Conservation (phyloP, 2,113 vertebrate genomes). For the Pseudorasbora parva region DNA sequence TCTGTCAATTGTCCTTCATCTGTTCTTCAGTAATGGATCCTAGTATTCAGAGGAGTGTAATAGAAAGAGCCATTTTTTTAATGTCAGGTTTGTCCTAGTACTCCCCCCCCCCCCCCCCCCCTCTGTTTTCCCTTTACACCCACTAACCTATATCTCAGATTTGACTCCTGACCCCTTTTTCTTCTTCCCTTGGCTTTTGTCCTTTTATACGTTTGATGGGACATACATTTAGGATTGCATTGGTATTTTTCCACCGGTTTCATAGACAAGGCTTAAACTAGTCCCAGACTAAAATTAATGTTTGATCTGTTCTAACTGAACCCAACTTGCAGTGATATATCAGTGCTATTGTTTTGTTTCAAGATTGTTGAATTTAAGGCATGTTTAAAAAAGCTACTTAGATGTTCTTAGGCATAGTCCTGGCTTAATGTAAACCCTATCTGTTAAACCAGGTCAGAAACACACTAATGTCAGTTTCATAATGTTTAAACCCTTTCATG, state of each 20-base stretch:
- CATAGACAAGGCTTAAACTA: too few species aligned
- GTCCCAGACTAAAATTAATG: too few species aligned
- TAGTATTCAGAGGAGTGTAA: neutral
- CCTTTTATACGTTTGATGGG: neutral
- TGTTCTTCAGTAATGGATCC: conserved; percentile 40
- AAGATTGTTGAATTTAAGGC: too few species aligned
- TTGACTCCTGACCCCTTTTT: conserved; percentile 1
- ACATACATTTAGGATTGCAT: conserved; percentile 4
- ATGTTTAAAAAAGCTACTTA: too few species aligned
- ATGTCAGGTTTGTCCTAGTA: neutral
- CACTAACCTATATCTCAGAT: neutral
- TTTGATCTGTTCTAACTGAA: too few species aligned
- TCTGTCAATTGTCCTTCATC: conserved; percentile 39
- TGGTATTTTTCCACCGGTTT: neutral
- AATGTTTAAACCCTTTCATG: neutral
- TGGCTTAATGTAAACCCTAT: too few species aligned
- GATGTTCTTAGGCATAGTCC: too few species aligned
- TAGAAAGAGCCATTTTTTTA: neutral
- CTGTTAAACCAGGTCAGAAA: too few species aligned
- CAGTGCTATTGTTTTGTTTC: too few species aligned
- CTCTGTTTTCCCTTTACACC: neutral
- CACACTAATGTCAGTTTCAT: neutral
- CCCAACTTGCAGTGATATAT: too few species aligned
- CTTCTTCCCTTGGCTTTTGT: conserved; percentile 2
- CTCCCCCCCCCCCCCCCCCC: too few species aligned